These are phyloP conservation scores for Griposia aprilina DNA, from an alignment of 2,888 invertebrate genomes.

Conservation along the genomic window DNA sequence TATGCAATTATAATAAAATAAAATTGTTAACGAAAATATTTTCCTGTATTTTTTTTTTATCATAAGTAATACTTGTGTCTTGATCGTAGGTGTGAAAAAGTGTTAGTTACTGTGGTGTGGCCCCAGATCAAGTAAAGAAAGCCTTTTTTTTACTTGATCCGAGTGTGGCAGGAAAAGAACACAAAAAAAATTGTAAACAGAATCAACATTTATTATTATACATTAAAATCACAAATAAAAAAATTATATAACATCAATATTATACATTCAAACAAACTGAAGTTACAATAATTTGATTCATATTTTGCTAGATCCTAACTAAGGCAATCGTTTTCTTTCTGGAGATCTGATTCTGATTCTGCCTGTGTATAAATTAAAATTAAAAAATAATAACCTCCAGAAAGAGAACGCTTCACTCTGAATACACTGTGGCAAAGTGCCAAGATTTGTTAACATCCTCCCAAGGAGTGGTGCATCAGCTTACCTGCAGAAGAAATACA, in stretches of 20 bases:
- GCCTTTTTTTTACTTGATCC: too few species aligned
- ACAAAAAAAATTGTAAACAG: background rate
- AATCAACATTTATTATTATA: slow-evolving; percentile 16
- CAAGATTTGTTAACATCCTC: background rate
- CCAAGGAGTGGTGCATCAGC: background rate
- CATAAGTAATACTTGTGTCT: background rate
- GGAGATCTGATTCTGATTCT: background rate
- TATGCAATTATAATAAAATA: slow-evolving; percentile 10
- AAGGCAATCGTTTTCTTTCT: slow-evolving; percentile 5
- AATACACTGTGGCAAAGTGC: background rate
- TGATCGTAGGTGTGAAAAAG: too few species aligned
- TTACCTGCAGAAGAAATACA: slow-evolving; percentile 42
- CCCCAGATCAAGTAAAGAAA: too few species aligned
- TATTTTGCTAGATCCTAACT: background rate
- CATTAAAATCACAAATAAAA: background rate
- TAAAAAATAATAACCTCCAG: background rate
- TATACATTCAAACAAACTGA: slow-evolving; percentile 1
- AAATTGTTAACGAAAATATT: slow-evolving; percentile 2
- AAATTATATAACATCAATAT: background rate
- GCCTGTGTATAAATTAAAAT: too few species aligned
- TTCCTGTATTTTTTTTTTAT: background rate
- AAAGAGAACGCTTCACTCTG: background rate
- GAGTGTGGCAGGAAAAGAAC: background rate
- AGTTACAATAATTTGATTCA: background rate
- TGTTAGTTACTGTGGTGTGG: background rate